Evolutionary conservation across 64 coral and sea anemone genomes (phyloP).

Genomic region (Montipora efflorescens): DNA sequence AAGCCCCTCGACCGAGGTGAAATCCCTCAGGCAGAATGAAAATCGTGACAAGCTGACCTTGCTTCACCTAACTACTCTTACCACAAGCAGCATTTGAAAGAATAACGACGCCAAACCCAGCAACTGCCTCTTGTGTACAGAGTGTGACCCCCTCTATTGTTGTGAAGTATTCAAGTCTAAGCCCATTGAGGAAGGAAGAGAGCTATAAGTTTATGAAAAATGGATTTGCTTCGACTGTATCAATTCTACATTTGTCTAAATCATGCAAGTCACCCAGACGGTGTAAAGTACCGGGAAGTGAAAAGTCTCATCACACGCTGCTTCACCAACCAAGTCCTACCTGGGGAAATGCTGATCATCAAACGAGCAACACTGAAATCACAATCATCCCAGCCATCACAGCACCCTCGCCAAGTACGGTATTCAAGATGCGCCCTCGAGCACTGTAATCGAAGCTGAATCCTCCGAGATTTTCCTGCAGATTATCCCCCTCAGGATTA

Average conservation of each 20-base stretch:
- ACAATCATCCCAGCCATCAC: background rate
- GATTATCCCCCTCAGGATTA: constrained; percentile 31
- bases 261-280: constrained; percentile 34
- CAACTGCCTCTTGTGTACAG: constrained; percentile 17
- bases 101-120: background rate
- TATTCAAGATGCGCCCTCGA: background rate
- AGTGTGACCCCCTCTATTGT: constrained; percentile 13
- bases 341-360: background rate
- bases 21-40: background rate
- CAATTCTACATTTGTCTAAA: constrained; percentile 38
- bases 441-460: constrained; percentile 14
- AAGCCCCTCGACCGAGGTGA: background rate
- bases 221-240: constrained; percentile 39
- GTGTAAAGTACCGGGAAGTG: constrained; percentile 22
- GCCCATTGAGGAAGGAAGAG: constrained; percentile 17
- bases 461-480: constrained; percentile 24
- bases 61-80: background rate
- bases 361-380: constrained; percentile 5
- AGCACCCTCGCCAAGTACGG: background rate
- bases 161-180: constrained; percentile 40
- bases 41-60: too few species aligned
- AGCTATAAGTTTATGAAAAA: constrained; percentile 19
- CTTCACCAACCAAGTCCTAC: constrained; percentile 24
- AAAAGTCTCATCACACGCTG: constrained; percentile 39
- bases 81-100: background rate